Percentiles rank a stretch among this genome's conserved stretches.
Conservation (phyloP, 2,797 vertebrate species). For the Brotula barbata region DNA sequence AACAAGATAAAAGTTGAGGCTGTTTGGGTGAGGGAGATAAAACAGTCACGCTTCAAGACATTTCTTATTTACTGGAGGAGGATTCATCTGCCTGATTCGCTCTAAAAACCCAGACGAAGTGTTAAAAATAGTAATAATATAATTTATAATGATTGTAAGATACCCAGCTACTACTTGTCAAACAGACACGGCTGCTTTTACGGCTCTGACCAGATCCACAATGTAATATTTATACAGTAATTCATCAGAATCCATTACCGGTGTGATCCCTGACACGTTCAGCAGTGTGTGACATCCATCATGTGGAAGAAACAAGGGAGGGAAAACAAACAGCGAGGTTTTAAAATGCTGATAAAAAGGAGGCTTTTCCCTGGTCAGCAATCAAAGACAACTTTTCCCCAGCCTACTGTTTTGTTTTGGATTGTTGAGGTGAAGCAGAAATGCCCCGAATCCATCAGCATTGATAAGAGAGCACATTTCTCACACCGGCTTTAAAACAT, state of each 20-base stretch:
- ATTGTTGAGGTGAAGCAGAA: constrained; percentile 57
- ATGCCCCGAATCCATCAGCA: constrained; percentile 69
- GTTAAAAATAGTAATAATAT: no score
- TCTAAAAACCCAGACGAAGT: no score
- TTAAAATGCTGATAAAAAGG: background rate
- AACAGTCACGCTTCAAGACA: no score
- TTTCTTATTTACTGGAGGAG: no score
- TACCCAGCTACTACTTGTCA: no score
- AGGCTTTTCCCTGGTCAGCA: constrained; percentile 36
- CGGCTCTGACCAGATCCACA: background rate
- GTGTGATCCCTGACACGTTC: no score
- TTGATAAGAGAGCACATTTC: constrained; percentile 68
- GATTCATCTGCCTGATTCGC: no score
- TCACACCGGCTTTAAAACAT: constrained; percentile 58
- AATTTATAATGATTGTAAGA: no score
- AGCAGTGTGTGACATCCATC: constrained; percentile 12
- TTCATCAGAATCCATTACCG: no score
- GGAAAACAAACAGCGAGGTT: background rate
- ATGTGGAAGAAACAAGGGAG: background rate
- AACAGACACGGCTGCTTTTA: no score
- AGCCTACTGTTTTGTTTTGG: constrained; percentile 53
- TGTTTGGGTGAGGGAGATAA: background rate
- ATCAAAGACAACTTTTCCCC: constrained; percentile 46
- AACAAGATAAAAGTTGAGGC: background rate
- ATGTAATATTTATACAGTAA: background rate